phyloP scores from a whole-genome alignment of 1,140 invertebrate species.

The Aphis gossypii region DNA sequence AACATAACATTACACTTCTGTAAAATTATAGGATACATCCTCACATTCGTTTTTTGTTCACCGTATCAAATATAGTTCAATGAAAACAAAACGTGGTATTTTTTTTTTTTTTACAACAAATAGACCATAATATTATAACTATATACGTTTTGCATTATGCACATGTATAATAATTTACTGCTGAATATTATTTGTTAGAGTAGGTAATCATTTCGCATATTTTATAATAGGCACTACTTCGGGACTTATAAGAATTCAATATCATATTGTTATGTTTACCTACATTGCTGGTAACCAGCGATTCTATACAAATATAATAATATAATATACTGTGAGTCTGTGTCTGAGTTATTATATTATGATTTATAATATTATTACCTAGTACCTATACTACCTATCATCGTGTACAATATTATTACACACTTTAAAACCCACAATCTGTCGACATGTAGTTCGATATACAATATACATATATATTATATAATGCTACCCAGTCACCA shows the following conservation, averaged over 20 bases:
- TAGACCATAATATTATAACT: not conserved
- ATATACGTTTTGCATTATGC: not conserved
- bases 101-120: not conserved
- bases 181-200: not conserved
- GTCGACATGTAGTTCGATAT: not conserved
- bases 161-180: not conserved
- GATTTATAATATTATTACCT: not conserved
- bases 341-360: not conserved
- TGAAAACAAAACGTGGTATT: not conserved
- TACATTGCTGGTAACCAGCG: not conserved
- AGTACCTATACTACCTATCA: not conserved
- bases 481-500: not conserved
- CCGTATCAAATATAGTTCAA: not conserved
- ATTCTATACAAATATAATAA: not conserved
- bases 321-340: no score
- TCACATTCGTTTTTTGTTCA: not conserved
- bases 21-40: not conserved
- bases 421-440: not conserved
- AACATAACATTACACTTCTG: not conserved
- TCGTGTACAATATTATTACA: not conserved
- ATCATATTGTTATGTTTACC: conserved; percentile 12
- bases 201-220: not conserved
- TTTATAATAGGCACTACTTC: not conserved
- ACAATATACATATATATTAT: not conserved
- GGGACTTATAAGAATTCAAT: not conserved